phyloP scores from a whole-genome alignment of 2,113 vertebrate genomes.

The Pampusana beccarii region DNA sequence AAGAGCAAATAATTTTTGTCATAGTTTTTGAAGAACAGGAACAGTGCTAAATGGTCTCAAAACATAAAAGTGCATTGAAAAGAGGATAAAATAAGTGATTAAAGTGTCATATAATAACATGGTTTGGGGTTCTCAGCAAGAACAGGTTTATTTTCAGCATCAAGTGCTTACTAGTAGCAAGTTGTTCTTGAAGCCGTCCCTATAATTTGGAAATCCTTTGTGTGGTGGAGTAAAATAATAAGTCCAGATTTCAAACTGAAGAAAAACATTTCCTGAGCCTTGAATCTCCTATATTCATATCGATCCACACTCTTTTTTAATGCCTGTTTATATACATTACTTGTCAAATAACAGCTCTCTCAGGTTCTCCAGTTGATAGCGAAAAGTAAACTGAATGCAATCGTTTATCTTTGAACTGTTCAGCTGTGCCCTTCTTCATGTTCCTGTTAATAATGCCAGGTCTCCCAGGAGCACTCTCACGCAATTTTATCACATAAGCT shows the following conservation, averaged over 20 bases:
- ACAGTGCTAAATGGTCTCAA: not conserved
- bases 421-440: slow-evolving; percentile 47
- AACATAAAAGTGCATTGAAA: not conserved
- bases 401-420: slow-evolving; percentile 65
- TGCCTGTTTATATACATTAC: not conserved
- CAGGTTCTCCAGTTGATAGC: not conserved
- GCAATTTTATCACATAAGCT: slow-evolving; percentile 45
- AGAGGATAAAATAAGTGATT: not conserved
- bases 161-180: not conserved
- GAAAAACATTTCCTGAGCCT: not conserved
- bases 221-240: not conserved
- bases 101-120: not conserved
- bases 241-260: not conserved
- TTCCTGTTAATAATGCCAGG: slow-evolving; percentile 72
- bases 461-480: slow-evolving; percentile 48
- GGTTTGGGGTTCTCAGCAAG: not conserved
- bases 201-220: slow-evolving; percentile 27
- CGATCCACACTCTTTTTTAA: not conserved
- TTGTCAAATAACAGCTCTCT: slow-evolving; percentile 29
- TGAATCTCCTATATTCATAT: not conserved
- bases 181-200: not conserved
- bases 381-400: slow-evolving; percentile 16
- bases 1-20: not conserved
- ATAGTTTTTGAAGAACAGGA: not conserved
- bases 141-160: slow-evolving; percentile 23